phyloP scores from a whole-genome alignment of 2,113 vertebrate species.

The Raphicerus campestris region DNA sequence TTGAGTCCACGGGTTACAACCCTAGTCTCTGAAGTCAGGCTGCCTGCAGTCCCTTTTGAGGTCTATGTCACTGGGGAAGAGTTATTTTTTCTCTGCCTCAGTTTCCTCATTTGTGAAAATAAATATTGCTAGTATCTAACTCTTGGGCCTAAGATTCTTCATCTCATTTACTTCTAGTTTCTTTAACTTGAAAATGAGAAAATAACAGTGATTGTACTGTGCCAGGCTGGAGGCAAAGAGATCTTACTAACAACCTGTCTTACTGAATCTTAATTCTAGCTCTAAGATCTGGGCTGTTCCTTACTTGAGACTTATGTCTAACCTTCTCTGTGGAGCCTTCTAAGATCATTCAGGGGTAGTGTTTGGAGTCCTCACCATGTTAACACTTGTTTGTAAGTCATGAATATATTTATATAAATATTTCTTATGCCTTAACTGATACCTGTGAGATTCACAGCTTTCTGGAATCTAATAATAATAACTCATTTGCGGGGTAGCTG shows the following conservation, averaged over 20 bases:
- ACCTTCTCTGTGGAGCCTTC: neutral
- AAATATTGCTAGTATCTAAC: neutral
- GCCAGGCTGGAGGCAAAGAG: neutral
- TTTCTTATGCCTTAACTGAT: neutral
- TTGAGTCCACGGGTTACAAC: neutral
- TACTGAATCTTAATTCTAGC: neutral
- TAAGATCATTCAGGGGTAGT: neutral
- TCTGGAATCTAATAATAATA: neutral
- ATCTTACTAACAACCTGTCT: neutral
- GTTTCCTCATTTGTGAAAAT: neutral
- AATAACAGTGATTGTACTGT: neutral
- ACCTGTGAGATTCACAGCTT: neutral
- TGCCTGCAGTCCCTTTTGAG: neutral
- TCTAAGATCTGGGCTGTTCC: neutral
- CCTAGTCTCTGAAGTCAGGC: neutral
- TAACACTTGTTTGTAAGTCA: neutral
- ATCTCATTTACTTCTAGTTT: neutral
- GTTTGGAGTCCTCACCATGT: neutral
- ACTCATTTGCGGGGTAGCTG: neutral
- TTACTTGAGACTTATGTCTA: neutral
- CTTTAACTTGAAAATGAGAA: conserved; percentile 32
- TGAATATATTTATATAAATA: neutral
- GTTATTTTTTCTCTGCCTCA: neutral
- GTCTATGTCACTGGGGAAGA: neutral
- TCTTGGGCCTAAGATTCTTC: neutral